Conservation (phyloP, 2,888 invertebrate genomes). For the Orthosia gothica region DNA sequence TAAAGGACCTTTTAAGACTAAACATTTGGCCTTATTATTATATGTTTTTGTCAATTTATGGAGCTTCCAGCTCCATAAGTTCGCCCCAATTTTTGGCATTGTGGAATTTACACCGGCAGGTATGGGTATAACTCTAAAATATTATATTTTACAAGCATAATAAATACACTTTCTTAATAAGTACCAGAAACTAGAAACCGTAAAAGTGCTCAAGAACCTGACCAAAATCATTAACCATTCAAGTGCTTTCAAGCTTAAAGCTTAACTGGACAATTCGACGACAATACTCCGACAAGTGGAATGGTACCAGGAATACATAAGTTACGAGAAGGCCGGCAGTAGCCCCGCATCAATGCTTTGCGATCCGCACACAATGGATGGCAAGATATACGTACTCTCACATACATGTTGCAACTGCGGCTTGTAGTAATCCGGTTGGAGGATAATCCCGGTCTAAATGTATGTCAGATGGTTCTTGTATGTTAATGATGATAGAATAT, state of each 20-base stretch:
- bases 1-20: too few species aligned
- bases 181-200: neutral
- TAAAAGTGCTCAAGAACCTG: neutral
- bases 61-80: too few species aligned
- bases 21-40: too few species aligned
- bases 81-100: too few species aligned
- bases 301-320: slow-evolving; percentile 47
- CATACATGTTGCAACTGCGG: slow-evolving; percentile 53
- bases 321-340: slow-evolving; percentile 29
- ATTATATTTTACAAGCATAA: too few species aligned
- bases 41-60: too few species aligned
- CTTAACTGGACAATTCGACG: slow-evolving; percentile 18
- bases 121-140: too few species aligned
- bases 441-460: slow-evolving; percentile 38
- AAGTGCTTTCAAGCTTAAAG: slow-evolving; percentile 21
- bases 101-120: too few species aligned
- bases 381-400: slow-evolving; percentile 40
- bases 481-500: slow-evolving; percentile 15
- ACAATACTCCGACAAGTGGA: slow-evolving; percentile 21
- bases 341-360: slow-evolving; percentile 42
- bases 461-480: slow-evolving; percentile 13
- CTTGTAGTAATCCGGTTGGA: slow-evolving; percentile 38
- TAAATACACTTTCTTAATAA: too few species aligned
- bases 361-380: slow-evolving; percentile 52
- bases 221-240: slow-evolving; percentile 4